Evolutionary conservation across 2,113 vertebrate species (phyloP), one percentile per base, ranked within the genome.

Genomic region (Esox niger): DNA sequence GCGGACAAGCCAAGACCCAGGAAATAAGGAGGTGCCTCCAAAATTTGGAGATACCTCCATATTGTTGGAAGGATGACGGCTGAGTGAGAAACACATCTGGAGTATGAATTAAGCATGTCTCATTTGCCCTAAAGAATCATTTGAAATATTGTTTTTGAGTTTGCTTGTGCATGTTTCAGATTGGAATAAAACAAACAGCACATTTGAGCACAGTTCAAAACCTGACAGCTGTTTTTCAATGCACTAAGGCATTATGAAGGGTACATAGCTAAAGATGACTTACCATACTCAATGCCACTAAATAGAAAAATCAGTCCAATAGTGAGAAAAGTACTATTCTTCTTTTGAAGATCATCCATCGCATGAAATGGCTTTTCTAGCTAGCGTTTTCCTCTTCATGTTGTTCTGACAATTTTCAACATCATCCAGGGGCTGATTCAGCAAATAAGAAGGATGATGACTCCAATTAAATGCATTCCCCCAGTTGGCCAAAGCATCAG

Each of bases 41-140:
- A 70, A 29, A 91, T 86, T 83, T 93, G 92, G 64, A 94, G 85
- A 65, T 94, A 94, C 17, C 71, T 86, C 93, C 93, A 94, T 80
- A 94, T 92, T 43, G 93, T 94, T 0, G 93, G 93, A 6, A 94
- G 84, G 70, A 94, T 93, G 67, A 94, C 93, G 20, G 91, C 93
- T 94, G 76, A 23, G 35, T 55, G 23, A 47, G 20, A 56, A 31
- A 62, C 23, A 46, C n/a, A n/a, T n/a, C n/a, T n/a, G n/a, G n/a
- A n/a, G 15, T 17, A 17, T 43, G 38, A 43, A 17, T 17, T 43
- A 43, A 15, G 15, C n/a, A n/a, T 4, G 2, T 38, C 35, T 38
- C 35, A 10, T 9, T 38, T 38, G 15, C 35, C 35, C 2, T 15
- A 38, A 13, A 38, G 15, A 2, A 9, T 3, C 35, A 38, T 38